Base-by-base conservation (phyloP, 2,888 invertebrate genomes). In the Napeogenes inachia region DNA sequence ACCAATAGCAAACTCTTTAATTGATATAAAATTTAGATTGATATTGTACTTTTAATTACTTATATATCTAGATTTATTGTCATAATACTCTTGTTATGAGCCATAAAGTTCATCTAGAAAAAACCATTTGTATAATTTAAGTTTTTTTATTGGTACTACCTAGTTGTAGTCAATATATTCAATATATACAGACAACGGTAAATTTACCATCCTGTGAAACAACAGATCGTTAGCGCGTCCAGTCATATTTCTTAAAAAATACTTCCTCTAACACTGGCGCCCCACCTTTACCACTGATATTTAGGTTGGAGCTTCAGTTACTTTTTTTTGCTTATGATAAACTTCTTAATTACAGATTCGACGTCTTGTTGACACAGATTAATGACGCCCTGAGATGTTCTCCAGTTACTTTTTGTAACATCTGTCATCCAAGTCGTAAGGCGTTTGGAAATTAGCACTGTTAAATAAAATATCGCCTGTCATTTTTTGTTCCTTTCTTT, bases 291-390 rank as follows among this genome's bases (percentile, higher is more conserved):
- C 50, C 54, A 53, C 60, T 57, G 63, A 68, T 67, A 71, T 72
- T 69, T 68, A 63, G 70, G 69, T 71, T 70, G 66, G 62, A 65
- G 62, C 57, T 66, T 59, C 67, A 64, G 64, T 56, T 69, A 65
- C 64, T 61, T 71, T 71, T 72, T 72, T 73, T 70, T 70, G 67
- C 69, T 71, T 73, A 72, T 75, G 70, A 74, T 73, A 70, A 74
- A 74, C 70, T 73, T 73, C 72, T 73, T 75, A 72, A 75, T 73
- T 75, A 72, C 68, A 63, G 68, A 73, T 73, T 75, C 73, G 73
- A 75, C 71, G 68, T 68, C 67, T 65, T 65, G 73, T 70, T 71
- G 73, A 74, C 74, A 71, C 63, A 69, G 73, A 75, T 73, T 73
- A 71, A 75, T 75, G 73, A 64, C 45, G 64, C 63, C 60, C 35